Evolutionary conservation across 2,888 invertebrate genomes (phyloP).

Genomic region (Drosophila subsilvestris): DNA sequence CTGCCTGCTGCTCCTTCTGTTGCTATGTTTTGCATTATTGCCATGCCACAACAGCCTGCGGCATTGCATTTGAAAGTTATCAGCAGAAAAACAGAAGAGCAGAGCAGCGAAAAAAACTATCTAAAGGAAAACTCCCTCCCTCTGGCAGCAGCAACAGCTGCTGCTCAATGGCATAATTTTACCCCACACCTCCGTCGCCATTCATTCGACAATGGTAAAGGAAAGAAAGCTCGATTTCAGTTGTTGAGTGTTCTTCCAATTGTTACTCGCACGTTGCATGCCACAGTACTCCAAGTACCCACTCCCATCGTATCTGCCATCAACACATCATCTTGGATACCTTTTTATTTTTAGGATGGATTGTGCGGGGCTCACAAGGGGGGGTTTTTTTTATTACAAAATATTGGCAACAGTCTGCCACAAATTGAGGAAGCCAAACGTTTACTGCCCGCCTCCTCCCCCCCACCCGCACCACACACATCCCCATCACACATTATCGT

Average conservation of each 20-base stretch:
- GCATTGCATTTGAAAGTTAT: constrained; percentile 78
- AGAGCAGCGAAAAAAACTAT: constrained; percentile 41
- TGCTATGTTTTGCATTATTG: constrained; percentile 74
- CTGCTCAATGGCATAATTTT: constrained; percentile 7
- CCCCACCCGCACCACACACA: neutral
- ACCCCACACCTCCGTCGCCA: constrained; percentile 3
- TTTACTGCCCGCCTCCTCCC: constrained; percentile 15
- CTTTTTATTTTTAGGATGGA: constrained; percentile 32
- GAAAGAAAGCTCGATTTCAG: constrained; percentile 73
- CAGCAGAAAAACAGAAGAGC: constrained; percentile 37
- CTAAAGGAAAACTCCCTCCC: constrained; percentile 20
- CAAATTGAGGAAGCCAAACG: constrained; percentile 48
- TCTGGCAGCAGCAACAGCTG: constrained; percentile 50
- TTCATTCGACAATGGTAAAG: constrained; percentile 24
- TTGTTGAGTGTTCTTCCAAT: constrained; percentile 72
- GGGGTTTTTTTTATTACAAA: constrained; percentile 57
- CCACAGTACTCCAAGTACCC: constrained; percentile 1
- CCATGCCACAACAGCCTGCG: constrained; percentile 73
- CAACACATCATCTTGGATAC: constrained; percentile 64
- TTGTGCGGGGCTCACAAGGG: neutral
- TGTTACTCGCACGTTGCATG: constrained; percentile 49
- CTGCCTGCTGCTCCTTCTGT: constrained; percentile 1
- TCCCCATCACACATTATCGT: neutral
- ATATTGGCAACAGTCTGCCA: constrained; percentile 72
- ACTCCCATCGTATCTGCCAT: constrained; percentile 37